These are phyloP conservation scores for Spheniscus mendiculus DNA, from an alignment of 2,113 vertebrate species.

Conservation along the genomic window DNA sequence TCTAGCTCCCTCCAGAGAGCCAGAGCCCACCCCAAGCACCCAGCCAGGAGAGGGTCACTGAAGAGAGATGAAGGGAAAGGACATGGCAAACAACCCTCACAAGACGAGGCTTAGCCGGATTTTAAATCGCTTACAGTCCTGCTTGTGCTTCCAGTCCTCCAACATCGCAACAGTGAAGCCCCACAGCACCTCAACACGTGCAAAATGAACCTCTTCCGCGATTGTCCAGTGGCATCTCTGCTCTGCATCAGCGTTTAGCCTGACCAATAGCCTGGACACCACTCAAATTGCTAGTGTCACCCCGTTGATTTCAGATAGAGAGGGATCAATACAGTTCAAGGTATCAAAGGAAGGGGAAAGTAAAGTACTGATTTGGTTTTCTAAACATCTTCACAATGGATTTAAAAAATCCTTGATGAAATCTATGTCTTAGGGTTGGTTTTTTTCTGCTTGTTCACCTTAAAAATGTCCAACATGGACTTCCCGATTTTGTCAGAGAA, in stretches of 20 bases:
- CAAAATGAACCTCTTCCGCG: background rate
- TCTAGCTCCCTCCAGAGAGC: background rate
- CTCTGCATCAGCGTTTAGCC: background rate
- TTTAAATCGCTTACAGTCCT: background rate
- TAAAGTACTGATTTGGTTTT: background rate
- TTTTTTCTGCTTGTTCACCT: background rate
- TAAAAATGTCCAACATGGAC: background rate
- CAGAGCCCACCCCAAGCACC: background rate
- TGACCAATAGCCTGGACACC: background rate
- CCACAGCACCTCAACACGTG: background rate
- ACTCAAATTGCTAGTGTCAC: background rate
- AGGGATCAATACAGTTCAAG: background rate
- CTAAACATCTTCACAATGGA: background rate
- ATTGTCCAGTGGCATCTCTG: background rate
- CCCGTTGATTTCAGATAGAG: background rate
- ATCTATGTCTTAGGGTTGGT: background rate
- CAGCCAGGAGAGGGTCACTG: background rate
- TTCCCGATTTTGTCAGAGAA: background rate
- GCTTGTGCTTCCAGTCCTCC: background rate
- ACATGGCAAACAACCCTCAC: background rate
- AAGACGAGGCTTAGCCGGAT: background rate
- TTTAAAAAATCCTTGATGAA: background rate
- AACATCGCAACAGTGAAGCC: fast-evolving
- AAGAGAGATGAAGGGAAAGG: background rate
- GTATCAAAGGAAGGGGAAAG: background rate